Evolutionary conservation across 2,113 vertebrate genomes (phyloP).

Genomic region (Salvelinus alpinus): DNA sequence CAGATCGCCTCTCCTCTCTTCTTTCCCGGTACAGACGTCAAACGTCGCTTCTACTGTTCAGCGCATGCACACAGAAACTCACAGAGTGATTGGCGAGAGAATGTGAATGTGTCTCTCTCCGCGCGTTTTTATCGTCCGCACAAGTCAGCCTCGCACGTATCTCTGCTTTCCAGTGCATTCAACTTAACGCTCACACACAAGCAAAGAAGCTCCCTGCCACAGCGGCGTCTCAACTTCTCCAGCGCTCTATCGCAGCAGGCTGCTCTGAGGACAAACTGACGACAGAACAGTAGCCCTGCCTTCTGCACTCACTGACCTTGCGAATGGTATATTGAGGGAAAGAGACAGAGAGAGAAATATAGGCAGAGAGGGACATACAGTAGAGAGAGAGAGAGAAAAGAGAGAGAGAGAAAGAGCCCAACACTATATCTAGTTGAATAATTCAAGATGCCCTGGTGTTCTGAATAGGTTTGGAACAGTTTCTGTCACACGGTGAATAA

Average conservation of each 20-base stretch:
- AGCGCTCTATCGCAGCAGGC: constrained; percentile 53
- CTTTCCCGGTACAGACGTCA: constrained; percentile 36
- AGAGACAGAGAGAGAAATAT: not conserved
- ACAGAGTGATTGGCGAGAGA: constrained; percentile 33
- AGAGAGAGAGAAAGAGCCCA: no score
- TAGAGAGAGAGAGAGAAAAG: not conserved
- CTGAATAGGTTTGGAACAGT: constrained; percentile 23
- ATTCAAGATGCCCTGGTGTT: constrained; percentile 44
- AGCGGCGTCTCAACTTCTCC: constrained; percentile 32
- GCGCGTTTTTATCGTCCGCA: constrained; percentile 39
- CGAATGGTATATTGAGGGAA: constrained; percentile 30
- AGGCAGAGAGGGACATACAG: not conserved
- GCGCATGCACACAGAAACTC: constrained; percentile 35
- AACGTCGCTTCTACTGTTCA: constrained; percentile 21
- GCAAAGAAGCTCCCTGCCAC: constrained; percentile 45
- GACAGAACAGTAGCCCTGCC: constrained; percentile 58
- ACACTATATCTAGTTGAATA: constrained; percentile 54
- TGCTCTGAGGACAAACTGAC: constrained; percentile 49
- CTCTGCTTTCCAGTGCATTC: not conserved
- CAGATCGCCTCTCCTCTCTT: constrained; percentile 37
- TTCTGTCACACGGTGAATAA: constrained; percentile 5
- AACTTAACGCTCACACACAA: constrained; percentile 13
- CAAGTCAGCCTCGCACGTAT: constrained; percentile 22
- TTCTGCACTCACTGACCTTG: constrained; percentile 78
- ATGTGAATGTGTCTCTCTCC: not conserved